Conservation (phyloP, 37 sponge, comb jelly and placozoan species). For the Sycon ciliatum region DNA sequence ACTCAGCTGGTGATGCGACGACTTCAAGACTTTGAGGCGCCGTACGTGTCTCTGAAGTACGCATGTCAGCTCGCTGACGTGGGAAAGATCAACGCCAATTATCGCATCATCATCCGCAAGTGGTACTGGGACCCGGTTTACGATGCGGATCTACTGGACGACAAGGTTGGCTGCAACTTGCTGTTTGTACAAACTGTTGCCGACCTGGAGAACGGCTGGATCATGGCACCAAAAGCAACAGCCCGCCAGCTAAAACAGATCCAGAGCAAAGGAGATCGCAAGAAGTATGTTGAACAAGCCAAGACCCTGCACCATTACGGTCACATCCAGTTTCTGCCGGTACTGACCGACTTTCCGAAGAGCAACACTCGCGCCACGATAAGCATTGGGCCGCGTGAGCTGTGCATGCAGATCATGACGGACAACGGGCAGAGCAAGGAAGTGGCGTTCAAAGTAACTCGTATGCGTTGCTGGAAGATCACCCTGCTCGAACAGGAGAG, state of each 20-base stretch:
- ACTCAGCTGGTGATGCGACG: background rate
- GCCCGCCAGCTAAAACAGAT: background rate
- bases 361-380: background rate
- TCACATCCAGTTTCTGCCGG: background rate
- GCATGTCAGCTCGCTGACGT: too few species aligned
- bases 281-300: background rate
- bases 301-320: background rate
- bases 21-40: constrained; percentile 14
- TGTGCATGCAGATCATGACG: background rate
- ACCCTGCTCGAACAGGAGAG: too few species aligned
- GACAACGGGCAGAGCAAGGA: constrained; percentile 10
- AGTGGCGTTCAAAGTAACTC: background rate
- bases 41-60: background rate
- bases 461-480: constrained; percentile 18
- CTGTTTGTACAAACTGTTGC: constrained; percentile 6
- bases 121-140: constrained; percentile 13
- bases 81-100: too few species aligned
- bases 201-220: background rate
- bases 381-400: background rate
- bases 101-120: too few species aligned
- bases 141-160: background rate
- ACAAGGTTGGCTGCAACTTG: background rate
- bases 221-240: background rate
- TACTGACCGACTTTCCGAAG: background rate
- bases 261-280: too few species aligned